phyloP scores from a whole-genome alignment of 92 coral and sea anemone species.

The Epizoanthus rinbou region DNA sequence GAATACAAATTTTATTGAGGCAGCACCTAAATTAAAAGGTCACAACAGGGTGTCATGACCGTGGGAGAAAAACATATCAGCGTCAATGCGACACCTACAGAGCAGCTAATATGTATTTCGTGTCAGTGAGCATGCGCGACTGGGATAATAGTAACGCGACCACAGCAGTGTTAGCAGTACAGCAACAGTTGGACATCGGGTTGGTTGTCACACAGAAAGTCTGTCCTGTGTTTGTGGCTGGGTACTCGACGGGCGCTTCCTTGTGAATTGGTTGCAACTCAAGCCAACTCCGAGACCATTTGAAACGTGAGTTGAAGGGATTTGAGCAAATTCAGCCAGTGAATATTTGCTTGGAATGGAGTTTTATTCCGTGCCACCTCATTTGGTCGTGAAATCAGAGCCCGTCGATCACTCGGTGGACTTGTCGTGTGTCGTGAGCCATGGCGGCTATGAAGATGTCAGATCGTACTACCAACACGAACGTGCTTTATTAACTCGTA shows the following conservation, averaged over 20 bases:
- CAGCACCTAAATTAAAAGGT: conserved; percentile 89
- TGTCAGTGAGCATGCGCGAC: conserved; percentile 12
- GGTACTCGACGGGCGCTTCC: not conserved
- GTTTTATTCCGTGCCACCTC: conserved; percentile 37
- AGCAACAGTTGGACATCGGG: not conserved
- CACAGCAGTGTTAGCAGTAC: conserved; percentile 25
- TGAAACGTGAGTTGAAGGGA: not conserved
- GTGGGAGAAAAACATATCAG: conserved; percentile 67
- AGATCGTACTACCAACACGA: conserved; percentile 40
- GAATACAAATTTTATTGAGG: conserved; percentile 93
- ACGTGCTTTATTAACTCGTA: not conserved
- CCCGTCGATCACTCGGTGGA: conserved; percentile 42
- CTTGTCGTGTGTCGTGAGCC: conserved; percentile 41
- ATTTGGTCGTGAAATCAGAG: conserved; percentile 58
- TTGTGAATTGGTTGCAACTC: no score
- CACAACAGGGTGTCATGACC: conserved; percentile 78
- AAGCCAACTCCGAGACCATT: not conserved
- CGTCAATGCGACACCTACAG: conserved; percentile 87
- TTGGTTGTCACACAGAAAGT: conserved; percentile 33
- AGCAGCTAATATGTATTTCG: conserved; percentile 62
- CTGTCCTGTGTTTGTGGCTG: not conserved
- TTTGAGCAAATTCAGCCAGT: not conserved
- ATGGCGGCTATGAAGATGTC: conserved; percentile 25
- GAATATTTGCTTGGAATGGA: conserved; percentile 2
- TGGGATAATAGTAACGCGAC: conserved; percentile 14